phyloP scores from a whole-genome alignment of 1,140 invertebrate genomes.

The Drosophila truncata region DNA sequence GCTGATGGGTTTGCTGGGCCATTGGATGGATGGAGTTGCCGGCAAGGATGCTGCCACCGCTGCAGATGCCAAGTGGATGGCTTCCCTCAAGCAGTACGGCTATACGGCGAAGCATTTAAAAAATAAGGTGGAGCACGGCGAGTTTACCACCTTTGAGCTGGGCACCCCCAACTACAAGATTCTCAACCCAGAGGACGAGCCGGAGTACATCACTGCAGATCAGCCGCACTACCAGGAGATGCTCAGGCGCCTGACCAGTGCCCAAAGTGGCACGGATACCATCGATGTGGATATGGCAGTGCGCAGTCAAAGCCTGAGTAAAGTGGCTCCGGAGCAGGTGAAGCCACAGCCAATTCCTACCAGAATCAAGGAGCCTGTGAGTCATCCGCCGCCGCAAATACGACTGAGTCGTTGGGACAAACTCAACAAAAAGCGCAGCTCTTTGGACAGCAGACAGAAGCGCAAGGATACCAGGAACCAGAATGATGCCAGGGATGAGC shows the following conservation, averaged over 20 bases:
- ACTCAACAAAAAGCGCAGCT: conserved; percentile 57
- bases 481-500: background rate
- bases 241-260: conserved; percentile 53
- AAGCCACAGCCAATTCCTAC: background rate
- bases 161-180: conserved; percentile 76
- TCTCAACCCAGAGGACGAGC: conserved; percentile 71
- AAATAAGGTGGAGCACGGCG: conserved; percentile 71
- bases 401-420: conserved; percentile 47
- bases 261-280: conserved; percentile 39
- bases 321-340: background rate
- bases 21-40: background rate
- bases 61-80: conserved; percentile 43
- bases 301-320: background rate
- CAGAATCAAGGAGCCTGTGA: background rate
- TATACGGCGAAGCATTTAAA: conserved; percentile 53
- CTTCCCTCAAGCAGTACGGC: conserved; percentile 50
- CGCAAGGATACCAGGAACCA: conserved; percentile 9
- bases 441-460: background rate
- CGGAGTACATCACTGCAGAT: conserved; percentile 75
- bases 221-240: conserved; percentile 72
- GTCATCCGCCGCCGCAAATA: background rate
- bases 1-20: conserved; percentile 29
- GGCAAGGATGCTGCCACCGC: conserved; percentile 2
- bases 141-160: conserved; percentile 74
- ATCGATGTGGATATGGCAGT: conserved; percentile 55